These are phyloP conservation scores for Calvadosia cruxmelitensis DNA, from an alignment of 30 jellyfish, hydroid and myxozoan species.

Conservation along the genomic window DNA sequence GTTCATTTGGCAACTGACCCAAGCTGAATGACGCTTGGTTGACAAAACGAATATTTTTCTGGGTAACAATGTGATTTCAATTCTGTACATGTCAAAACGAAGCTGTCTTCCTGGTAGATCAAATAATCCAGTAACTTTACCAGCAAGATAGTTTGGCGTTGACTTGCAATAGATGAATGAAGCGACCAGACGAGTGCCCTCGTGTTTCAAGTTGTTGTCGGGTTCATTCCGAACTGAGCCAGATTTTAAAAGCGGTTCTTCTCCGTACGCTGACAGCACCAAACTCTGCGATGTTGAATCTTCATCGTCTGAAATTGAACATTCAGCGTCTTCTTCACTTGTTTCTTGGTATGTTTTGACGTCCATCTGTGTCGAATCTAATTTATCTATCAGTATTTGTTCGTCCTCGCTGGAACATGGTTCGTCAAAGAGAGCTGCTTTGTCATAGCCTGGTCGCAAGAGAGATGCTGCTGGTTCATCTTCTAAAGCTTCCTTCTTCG, in stretches of 20 bases:
- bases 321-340: neutral
- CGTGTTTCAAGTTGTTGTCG: neutral
- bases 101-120: neutral
- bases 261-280: neutral
- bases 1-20: neutral
- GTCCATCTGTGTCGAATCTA: neutral
- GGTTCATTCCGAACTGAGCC: neutral
- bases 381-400: neutral
- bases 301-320: neutral
- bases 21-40: neutral
- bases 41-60: too few species aligned
- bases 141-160: neutral
- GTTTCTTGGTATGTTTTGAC: neutral
- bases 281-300: neutral
- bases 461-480: neutral
- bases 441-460: neutral
- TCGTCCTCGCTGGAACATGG: neutral
- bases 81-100: neutral
- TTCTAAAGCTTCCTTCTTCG: neutral
- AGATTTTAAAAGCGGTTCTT: neutral
- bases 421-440: neutral
- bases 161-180: neutral
- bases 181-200: neutral
- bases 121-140: neutral
- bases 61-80: neutral